Evolutionary conservation across 2,797 vertebrate species (phyloP).

Genomic region (Pseudocheirus occidentalis): DNA sequence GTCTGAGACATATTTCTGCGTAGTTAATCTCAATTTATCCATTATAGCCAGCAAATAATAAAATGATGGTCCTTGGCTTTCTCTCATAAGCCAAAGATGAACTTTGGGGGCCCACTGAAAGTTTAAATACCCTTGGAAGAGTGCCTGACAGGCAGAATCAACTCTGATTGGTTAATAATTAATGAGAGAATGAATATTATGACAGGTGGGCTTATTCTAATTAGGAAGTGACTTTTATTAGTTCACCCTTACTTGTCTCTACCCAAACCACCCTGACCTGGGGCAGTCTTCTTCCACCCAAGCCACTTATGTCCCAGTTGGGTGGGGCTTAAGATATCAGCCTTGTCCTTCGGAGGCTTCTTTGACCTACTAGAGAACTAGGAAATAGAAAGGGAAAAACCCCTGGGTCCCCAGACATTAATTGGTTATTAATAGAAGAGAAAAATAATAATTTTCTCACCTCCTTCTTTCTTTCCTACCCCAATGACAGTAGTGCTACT

Average conservation of each 20-base stretch:
- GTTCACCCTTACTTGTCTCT: neutral
- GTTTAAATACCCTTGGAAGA: neutral
- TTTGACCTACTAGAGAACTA: neutral
- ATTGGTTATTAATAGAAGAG: neutral
- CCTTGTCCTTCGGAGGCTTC: neutral
- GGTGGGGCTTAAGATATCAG: neutral
- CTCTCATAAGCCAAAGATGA: neutral
- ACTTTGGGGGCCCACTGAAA: neutral
- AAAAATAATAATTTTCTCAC: neutral
- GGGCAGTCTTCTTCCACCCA: neutral
- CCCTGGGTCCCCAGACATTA: neutral
- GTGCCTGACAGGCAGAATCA: neutral
- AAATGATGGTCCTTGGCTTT: neutral
- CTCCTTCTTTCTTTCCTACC: neutral
- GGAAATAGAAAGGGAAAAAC: neutral
- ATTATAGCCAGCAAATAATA: neutral
- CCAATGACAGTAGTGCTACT: neutral
- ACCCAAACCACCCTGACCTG: neutral
- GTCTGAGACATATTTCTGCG: too few species aligned
- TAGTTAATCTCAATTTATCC: too few species aligned
- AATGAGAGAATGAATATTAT: neutral
- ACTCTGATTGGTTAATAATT: neutral
- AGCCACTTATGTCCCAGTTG: neutral
- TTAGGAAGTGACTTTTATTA: neutral
- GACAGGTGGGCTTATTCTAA: neutral